Base-by-base conservation (phyloP, 2,888 invertebrate genomes). In the Xylota sylvarum region DNA sequence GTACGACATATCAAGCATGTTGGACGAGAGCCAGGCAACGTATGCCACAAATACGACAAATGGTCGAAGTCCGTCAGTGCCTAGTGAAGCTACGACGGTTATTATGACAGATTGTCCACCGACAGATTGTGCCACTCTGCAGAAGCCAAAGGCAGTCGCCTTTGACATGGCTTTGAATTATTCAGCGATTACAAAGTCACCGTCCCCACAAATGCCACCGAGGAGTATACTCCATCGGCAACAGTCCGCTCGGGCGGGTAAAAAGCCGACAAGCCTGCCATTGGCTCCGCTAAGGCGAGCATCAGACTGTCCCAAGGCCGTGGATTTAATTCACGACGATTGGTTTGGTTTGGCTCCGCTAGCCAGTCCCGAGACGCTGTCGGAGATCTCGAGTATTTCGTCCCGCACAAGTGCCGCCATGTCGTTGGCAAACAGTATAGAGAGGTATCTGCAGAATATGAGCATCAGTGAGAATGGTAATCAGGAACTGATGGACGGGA, bases 361-460 rank as follows among this genome's bases (percentile, higher is more conserved):
- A 23, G 97, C 97, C 9, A 96, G 96, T 67, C 97, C 97, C 0
- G 97, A 97, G 91, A 96, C 96, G 0, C 92, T 97, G 12, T 97
- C 96, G 0, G 97, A 97, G 91, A 94, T 96, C n/a, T 96, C 96
- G 2, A 96, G 96, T 90, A 94, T 96, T 72, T 95, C 95, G 89
- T 96, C 96, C 27, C 93, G 95, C 85, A 94, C 95, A 23, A 95
- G 95, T 88, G 93, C 94, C 69, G 93, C 94, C 55, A 93, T 93
- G 83, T 93, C 93, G 79, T 87, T 91, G 83, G 92, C 90, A 55
- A 91, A 92, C 83, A 91, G 92, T 88, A 91, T 92, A 78, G 91
- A 93, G 80, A 90, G 91, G 56, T 91, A 92, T 88, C 88, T 93
- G 37, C 93, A 92, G 79, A 90, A 91, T 48, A 89, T 90, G 32